phyloP scores from a whole-genome alignment of 2,888 invertebrate genomes.

The Syrphus vitripennis region DNA sequence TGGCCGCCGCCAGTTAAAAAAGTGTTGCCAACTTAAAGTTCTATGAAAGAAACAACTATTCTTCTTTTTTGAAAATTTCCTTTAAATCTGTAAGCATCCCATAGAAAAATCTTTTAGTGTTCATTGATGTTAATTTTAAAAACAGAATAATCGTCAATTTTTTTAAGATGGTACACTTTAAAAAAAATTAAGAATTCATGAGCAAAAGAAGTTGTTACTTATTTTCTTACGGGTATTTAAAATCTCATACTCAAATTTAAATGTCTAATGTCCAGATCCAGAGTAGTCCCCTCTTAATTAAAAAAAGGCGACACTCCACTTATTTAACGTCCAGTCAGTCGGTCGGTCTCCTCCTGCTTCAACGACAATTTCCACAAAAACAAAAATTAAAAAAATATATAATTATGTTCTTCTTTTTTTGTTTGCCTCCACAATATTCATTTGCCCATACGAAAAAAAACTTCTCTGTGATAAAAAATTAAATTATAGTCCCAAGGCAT shows the following conservation, averaged over 20 bases:
- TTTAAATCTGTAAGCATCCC: too few species aligned
- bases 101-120: too few species aligned
- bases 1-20: too few species aligned
- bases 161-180: background rate
- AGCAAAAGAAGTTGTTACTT: background rate
- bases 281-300: background rate
- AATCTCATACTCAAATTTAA: background rate
- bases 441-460: background rate
- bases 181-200: background rate
- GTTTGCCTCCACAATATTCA: background rate
- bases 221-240: background rate
- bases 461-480: background rate
- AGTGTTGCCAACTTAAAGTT: too few species aligned
- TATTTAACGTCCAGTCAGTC: background rate
- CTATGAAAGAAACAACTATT: too few species aligned
- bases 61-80: too few species aligned
- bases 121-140: too few species aligned
- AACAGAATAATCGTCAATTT: too few species aligned
- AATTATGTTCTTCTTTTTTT: background rate
- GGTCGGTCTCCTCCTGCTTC: background rate
- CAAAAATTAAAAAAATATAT: background rate
- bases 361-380: background rate
- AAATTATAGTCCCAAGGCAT: conserved; percentile 1
- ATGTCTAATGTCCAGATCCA: background rate
- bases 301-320: background rate